Evolutionary conservation across 2,113 vertebrate genomes (phyloP).

Genomic region (Neotoma lepida): DNA sequence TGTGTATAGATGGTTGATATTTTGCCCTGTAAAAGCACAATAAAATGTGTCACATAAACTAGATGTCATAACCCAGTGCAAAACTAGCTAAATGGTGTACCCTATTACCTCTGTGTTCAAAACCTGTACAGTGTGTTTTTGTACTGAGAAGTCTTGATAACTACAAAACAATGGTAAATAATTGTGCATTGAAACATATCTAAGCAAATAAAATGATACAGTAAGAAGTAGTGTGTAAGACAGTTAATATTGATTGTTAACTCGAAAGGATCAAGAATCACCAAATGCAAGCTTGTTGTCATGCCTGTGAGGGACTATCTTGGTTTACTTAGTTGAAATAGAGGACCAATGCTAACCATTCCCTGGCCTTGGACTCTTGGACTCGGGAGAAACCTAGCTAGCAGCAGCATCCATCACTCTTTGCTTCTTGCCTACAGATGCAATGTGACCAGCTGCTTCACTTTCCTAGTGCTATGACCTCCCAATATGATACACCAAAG

Average conservation of each 20-base stretch:
- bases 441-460: not conserved
- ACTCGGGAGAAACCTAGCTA: not conserved
- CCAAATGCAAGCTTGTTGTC: not conserved
- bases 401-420: not conserved
- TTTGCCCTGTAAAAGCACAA: not conserved
- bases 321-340: not conserved
- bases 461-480: not conserved
- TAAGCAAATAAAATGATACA: not conserved
- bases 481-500: not conserved
- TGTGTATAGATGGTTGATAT: not conserved
- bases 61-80: not conserved
- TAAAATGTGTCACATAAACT: not conserved
- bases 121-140: not conserved
- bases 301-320: not conserved
- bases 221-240: too few relatives aligned
- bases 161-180: not conserved
- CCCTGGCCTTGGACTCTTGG: too few relatives aligned
- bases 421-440: not conserved
- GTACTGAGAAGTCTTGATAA: not conserved
- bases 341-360: not conserved
- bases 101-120: not conserved
- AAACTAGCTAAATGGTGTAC: not conserved
- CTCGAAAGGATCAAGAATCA: not conserved
- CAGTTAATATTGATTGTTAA: too few relatives aligned
- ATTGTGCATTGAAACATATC: not conserved